Conservation (phyloP, 2,113 vertebrate genomes). For the Gavialis gangeticus region DNA sequence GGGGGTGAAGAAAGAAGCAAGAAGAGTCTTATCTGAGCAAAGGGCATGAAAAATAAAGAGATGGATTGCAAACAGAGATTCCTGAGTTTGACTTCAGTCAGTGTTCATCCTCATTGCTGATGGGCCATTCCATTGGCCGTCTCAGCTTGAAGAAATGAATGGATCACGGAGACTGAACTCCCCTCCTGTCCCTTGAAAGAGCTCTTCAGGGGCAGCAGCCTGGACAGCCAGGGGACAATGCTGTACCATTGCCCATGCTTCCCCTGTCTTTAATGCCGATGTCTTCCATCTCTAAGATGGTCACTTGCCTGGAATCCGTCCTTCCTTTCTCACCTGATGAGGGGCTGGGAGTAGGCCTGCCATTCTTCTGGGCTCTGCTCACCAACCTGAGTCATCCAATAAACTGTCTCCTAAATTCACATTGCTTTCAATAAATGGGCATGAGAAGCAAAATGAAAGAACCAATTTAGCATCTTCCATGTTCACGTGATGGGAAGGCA, state of each 20-base stretch:
- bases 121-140: neutral
- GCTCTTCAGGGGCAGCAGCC: neutral
- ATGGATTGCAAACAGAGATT: neutral
- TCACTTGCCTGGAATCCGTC: fast-evolving
- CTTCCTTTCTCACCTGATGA: neutral
- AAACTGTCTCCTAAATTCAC: neutral
- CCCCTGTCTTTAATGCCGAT: neutral
- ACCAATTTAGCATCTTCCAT: neutral
- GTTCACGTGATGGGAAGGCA: constrained; percentile 51
- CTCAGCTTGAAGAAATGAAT: neutral
- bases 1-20: neutral
- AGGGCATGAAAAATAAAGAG: neutral
- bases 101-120: neutral
- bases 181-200: neutral
- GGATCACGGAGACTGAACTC: neutral
- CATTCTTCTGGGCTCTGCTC: neutral
- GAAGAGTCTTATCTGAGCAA: neutral
- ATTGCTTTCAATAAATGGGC: neutral
- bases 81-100: neutral
- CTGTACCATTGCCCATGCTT: neutral
- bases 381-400: neutral
- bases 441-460: neutral
- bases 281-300: neutral
- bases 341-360: neutral
- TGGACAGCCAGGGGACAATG: neutral